phyloP scores from a whole-genome alignment of 2,888 invertebrate genomes.

The Rhagonycha lutea region DNA sequence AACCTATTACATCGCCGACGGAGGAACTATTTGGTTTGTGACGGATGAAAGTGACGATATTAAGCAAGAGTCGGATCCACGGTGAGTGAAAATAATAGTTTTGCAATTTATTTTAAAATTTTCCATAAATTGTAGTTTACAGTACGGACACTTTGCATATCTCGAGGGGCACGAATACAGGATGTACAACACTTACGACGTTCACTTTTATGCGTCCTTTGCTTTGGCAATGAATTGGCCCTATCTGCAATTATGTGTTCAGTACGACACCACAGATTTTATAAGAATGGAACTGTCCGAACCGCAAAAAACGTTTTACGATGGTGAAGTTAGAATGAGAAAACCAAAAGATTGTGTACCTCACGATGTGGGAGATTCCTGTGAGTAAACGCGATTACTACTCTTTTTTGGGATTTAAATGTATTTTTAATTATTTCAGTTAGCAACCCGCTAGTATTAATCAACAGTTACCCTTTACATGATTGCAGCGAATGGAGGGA shows the following conservation, averaged over 20 bases:
- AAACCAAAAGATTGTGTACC: constrained; percentile 83
- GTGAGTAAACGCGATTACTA: constrained; percentile 53
- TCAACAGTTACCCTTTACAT: constrained; percentile 89
- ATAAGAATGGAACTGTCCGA: constrained; percentile 66
- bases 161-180: constrained; percentile 95
- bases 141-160: constrained; percentile 88
- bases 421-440: constrained; percentile 56
- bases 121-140: constrained; percentile 37
- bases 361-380: constrained; percentile 92
- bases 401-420: neutral
- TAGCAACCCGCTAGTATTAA: constrained; percentile 78
- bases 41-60: constrained; percentile 65
- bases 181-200: constrained; percentile 97
- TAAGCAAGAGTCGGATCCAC: constrained; percentile 67
- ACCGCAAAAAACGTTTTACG: constrained; percentile 67
- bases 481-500: constrained; percentile 94
- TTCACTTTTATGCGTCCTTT: constrained; percentile 95
- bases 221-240: constrained; percentile 91
- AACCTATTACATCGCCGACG: constrained; percentile 89
- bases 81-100: constrained; percentile 54
- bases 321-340: constrained; percentile 71
- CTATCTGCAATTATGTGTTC: constrained; percentile 78
- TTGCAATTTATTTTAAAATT: neutral
- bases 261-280: constrained; percentile 78
- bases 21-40: constrained; percentile 87